These are phyloP conservation scores for Ephydatia muelleri DNA, from an alignment of 37 sponge, comb jelly and placozoan genomes.

Conservation along the genomic window DNA sequence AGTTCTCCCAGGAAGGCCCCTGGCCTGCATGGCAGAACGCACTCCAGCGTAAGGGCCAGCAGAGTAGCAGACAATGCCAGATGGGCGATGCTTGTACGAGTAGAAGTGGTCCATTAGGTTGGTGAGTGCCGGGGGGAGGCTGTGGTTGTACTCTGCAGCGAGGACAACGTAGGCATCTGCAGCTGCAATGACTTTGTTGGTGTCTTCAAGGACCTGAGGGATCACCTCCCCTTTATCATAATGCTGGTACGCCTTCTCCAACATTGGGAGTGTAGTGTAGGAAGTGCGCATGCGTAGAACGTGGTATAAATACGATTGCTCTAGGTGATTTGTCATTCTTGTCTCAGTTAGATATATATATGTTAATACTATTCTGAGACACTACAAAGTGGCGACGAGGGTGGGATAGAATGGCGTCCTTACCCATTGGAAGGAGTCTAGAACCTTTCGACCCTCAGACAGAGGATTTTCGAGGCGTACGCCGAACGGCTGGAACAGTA, in stretches of 20 bases:
- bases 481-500: too few species aligned
- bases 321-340: too few species aligned
- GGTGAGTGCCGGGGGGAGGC: conserved; percentile 87
- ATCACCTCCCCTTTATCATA: conserved; percentile 53
- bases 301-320: too few species aligned
- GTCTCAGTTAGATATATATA: too few species aligned
- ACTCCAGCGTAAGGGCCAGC: conserved; percentile 79
- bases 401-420: too few species aligned
- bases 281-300: too few species aligned
- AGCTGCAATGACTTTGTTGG: conserved; percentile 53
- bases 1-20: conserved; percentile 74
- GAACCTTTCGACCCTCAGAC: too few species aligned
- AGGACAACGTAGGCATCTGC: conserved; percentile 76
- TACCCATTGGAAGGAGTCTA: too few species aligned
- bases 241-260: conserved; percentile 76
- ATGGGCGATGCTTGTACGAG: conserved; percentile 68
- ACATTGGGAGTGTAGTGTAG: too few species aligned
- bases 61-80: conserved; percentile 84
- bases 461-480: too few species aligned
- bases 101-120: conserved; percentile 91
- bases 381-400: too few species aligned
- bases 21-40: conserved; percentile 72
- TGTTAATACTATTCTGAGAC: too few species aligned
- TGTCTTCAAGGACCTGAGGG: conserved; percentile 73
- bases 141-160: conserved; percentile 90